A percentile compares a stretch with the other conserved stretches of the same genome.
Conservation (phyloP, 2,888 invertebrate genomes). For the Pelosia muscerda region DNA sequence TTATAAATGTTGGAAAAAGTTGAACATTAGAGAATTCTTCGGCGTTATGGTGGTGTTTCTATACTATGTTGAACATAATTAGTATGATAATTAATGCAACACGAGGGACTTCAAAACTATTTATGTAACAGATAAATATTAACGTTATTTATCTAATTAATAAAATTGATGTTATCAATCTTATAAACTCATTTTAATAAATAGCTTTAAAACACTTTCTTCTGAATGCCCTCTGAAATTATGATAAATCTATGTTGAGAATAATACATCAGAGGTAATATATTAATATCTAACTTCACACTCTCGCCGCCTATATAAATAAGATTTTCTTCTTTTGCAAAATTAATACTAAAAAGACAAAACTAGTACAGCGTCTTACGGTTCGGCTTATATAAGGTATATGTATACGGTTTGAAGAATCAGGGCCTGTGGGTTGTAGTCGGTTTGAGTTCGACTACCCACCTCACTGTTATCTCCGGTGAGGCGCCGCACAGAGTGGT, state of each 20-base stretch:
- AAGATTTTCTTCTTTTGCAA: background rate
- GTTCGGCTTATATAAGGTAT: no score
- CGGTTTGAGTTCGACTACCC: no score
- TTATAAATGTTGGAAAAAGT: constrained; percentile 15
- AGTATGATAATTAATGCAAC: constrained; percentile 10
- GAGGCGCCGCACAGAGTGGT: no score
- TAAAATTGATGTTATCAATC: constrained; percentile 28
- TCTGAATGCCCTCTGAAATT: background rate
- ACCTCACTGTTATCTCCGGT: no score
- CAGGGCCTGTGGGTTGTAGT: no score
- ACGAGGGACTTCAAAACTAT: background rate
- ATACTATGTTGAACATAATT: constrained; percentile 10
- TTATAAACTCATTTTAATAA: constrained; percentile 28
- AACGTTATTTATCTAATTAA: constrained; percentile 17
- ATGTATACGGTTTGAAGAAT: no score
- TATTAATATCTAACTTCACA: background rate
- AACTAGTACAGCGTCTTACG: no score
- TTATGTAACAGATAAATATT: constrained; percentile 29
- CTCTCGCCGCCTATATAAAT: no score
- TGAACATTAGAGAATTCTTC: constrained; percentile 9
- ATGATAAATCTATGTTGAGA: no score
- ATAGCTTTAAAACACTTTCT: background rate
- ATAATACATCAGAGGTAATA: no score
- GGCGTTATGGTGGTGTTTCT: background rate
- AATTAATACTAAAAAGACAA: no score